Base-by-base conservation (phyloP, 2,888 invertebrate species). In the Cetonia aurata region DNA sequence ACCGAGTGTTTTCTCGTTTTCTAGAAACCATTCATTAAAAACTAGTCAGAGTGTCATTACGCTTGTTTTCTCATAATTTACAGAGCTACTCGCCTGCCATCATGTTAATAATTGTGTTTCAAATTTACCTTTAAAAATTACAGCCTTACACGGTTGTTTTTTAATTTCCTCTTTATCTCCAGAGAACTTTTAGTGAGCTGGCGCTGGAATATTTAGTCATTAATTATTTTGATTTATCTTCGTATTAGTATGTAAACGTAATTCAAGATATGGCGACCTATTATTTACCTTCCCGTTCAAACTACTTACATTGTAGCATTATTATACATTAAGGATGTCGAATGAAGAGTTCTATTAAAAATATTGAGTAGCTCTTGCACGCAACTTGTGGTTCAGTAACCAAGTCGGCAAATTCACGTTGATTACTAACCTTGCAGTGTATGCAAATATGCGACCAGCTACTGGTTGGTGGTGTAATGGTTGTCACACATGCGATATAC, bases 1-100 rank as follows among this genome's bases (percentile, higher is more conserved):
- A 31, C 37, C 10, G 8, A 1, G 1, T 15, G 41, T 53, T 67
- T 67, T 41, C 55, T 67, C 31, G 53, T 67, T 53, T 67, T 42
- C 70, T 70, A 59, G 71, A 74, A 77, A 74, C 78, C 77, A 68
- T 69, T 77, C 77, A 79, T 79, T 79, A 77, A 77, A 78, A 79
- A 71, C 77, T 76, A 77, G 76, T 77, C 77, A 77, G 75, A 73
- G 77, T 77, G 76, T 77, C 77, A 75, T 77, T 78, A 77, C 65
- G 74, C 74, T 74, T 69, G 75, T 75, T 77, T n/a, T 73, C 78
- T 75, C 76, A 76, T 77, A 75, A 73, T 73, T 74, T 73, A 74
- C 75, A 70, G 69, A 70, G 71, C 71, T 71, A 69, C 69, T 69
- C 56, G 68, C 67, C 70, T 72, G 74, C 71, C 41, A 67, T 71